These are phyloP conservation scores for Crioceris asparagi DNA, from an alignment of 2,888 invertebrate species.

Conservation along the genomic window DNA sequence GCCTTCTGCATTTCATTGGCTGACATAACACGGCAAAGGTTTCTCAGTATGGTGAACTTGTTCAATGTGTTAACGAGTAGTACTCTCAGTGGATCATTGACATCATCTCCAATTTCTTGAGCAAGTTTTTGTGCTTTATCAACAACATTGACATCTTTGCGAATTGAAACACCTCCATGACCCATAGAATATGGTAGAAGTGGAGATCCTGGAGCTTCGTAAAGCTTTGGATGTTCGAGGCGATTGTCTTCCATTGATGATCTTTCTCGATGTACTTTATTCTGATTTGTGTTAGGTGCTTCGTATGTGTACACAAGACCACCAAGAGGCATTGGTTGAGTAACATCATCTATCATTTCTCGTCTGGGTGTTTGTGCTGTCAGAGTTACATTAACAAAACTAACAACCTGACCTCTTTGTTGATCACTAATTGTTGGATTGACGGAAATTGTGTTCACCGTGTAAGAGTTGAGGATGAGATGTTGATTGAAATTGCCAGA, in stretches of 20 bases:
- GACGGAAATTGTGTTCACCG: conserved; percentile 49
- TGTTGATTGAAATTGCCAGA: conserved; percentile 44
- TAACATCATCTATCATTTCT: conserved; percentile 36
- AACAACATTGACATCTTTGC: conserved; percentile 22
- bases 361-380: conserved; percentile 28
- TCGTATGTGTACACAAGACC: conserved; percentile 46
- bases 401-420: conserved; percentile 40
- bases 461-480: conserved; percentile 54
- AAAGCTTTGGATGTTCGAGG: conserved; percentile 26
- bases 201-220: conserved; percentile 39
- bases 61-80: conserved; percentile 47
- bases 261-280: conserved; percentile 24
- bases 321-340: conserved; percentile 39
- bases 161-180: conserved; percentile 40
- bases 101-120: conserved; percentile 47
- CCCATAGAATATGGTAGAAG: conserved; percentile 41
- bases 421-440: conserved; percentile 48
- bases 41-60: conserved; percentile 52
- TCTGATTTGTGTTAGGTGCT: conserved; percentile 30
- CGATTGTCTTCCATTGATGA: conserved; percentile 23
- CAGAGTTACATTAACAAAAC: conserved; percentile 46
- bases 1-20: conserved; percentile 47
- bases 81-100: conserved; percentile 48
- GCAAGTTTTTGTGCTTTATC: conserved; percentile 35
- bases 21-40: conserved; percentile 52